These are phyloP conservation scores for Gymnodraco acuticeps DNA, from an alignment of 2,797 vertebrate species.

Conservation along the genomic window DNA sequence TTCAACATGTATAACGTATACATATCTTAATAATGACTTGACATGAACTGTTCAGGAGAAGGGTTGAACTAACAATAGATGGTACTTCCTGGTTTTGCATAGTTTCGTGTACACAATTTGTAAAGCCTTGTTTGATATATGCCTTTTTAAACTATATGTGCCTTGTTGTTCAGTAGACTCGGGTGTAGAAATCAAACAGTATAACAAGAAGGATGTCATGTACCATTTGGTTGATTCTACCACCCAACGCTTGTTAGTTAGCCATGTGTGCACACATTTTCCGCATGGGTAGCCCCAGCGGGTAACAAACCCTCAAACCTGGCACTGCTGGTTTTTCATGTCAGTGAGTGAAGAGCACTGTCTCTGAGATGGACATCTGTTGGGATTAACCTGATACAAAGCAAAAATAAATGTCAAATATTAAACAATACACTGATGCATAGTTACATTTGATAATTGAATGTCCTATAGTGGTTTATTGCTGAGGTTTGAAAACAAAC, in stretches of 20 bases:
- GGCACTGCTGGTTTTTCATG: constrained; percentile 33
- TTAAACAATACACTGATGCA: constrained; percentile 25
- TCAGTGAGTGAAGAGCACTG: constrained; percentile 34
- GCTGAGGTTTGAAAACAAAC: not conserved
- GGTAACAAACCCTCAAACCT: constrained; percentile 51
- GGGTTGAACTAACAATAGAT: too few relatives aligned
- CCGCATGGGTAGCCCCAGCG: constrained; percentile 58
- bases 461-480: constrained; percentile 15
- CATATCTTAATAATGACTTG: not conserved
- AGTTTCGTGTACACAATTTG: not conserved
- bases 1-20: not conserved
- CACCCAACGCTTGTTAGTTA: constrained; percentile 34
- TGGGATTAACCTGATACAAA: constrained; percentile 30
- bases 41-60: too few relatives aligned
- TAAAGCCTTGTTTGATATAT: not conserved
- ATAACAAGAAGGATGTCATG: not conserved
- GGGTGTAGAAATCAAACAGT: constrained; percentile 2
- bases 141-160: not conserved
- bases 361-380: constrained; percentile 59
- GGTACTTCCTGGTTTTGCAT: not conserved
- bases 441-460: constrained; percentile 32
- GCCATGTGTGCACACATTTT: constrained; percentile 65
- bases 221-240: constrained; percentile 21
- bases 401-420: constrained; percentile 26
- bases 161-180: not conserved